These are phyloP conservation scores for Halcyon leucocephala DNA, from an alignment of 2,797 vertebrate genomes.

Conservation along the genomic window DNA sequence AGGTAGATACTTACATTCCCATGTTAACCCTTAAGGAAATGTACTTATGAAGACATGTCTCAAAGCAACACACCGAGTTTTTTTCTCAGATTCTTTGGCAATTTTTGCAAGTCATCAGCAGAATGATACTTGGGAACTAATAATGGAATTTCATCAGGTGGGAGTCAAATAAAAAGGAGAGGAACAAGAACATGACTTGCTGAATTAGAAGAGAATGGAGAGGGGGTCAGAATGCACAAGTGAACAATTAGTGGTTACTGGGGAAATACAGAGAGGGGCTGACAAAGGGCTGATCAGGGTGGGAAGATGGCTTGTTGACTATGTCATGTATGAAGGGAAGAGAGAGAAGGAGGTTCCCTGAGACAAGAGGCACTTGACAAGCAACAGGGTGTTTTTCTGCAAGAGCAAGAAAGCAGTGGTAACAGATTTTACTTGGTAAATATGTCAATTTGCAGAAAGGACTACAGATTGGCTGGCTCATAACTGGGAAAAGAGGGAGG, in stretches of 20 bases:
- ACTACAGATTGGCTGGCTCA: slow-evolving; percentile 55
- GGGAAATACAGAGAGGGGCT: background rate
- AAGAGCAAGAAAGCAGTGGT: background rate
- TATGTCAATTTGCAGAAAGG: slow-evolving; percentile 47
- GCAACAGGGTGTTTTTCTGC: slow-evolving; percentile 29
- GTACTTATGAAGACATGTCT: background rate
- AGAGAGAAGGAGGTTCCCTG: background rate
- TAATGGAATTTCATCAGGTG: background rate
- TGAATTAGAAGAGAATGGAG: background rate
- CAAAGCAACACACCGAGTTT: background rate
- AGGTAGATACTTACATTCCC: background rate
- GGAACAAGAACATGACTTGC: background rate
- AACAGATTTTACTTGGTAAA: slow-evolving; percentile 65
- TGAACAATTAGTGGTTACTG: background rate
- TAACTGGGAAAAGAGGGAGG: slow-evolving; percentile 38
- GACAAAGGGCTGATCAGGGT: background rate
- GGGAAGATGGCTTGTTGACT: background rate
- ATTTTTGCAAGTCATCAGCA: background rate
- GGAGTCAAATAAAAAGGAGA: background rate
- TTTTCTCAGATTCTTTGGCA: background rate
- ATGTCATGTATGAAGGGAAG: background rate
- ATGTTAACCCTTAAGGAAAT: background rate
- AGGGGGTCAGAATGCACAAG: background rate
- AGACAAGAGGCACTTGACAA: background rate
- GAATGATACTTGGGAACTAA: background rate